Evolutionary conservation across 2,888 invertebrate species (phyloP).

Genomic region (Dryomyza anilis): DNA sequence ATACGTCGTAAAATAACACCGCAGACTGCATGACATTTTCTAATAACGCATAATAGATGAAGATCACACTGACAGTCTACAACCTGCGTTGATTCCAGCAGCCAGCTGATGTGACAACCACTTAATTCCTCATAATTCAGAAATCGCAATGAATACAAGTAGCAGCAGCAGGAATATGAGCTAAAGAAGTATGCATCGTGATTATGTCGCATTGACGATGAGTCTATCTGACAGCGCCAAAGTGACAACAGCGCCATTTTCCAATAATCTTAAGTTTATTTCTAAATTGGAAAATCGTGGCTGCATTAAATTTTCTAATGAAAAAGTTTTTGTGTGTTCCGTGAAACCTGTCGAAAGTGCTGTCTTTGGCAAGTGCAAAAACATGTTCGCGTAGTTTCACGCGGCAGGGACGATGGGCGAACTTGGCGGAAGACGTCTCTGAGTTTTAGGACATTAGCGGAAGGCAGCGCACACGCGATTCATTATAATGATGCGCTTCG

Average conservation of each 20-base stretch:
- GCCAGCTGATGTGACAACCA: slow-evolving; percentile 30
- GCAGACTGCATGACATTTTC: neutral
- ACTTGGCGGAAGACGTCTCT: neutral
- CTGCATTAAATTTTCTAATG: slow-evolving; percentile 44
- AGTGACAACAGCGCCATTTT: slow-evolving; percentile 29
- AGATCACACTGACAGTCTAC: neutral
- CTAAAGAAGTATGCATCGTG: neutral
- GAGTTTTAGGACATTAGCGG: too few relatives aligned
- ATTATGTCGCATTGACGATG: neutral
- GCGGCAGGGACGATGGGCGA: neutral
- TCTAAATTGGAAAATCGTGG: slow-evolving; percentile 33
- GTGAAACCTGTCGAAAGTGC: too few relatives aligned
- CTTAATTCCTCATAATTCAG: slow-evolving; percentile 32
- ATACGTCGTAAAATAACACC: neutral
- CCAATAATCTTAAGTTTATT: slow-evolving; percentile 22
- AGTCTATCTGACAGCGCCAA: neutral
- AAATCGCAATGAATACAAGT: neutral
- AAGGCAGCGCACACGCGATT: too few relatives aligned
- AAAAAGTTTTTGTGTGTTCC: slow-evolving; percentile 40
- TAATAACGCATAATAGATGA: neutral
- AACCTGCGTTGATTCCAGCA: neutral
- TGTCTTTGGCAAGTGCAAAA: neutral
- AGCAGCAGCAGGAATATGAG: neutral
- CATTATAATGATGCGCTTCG: slow-evolving; percentile 51
- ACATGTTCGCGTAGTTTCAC: neutral